Conservation (phyloP, 2,888 invertebrate genomes). For the Gonocerus acuteangulatus region DNA sequence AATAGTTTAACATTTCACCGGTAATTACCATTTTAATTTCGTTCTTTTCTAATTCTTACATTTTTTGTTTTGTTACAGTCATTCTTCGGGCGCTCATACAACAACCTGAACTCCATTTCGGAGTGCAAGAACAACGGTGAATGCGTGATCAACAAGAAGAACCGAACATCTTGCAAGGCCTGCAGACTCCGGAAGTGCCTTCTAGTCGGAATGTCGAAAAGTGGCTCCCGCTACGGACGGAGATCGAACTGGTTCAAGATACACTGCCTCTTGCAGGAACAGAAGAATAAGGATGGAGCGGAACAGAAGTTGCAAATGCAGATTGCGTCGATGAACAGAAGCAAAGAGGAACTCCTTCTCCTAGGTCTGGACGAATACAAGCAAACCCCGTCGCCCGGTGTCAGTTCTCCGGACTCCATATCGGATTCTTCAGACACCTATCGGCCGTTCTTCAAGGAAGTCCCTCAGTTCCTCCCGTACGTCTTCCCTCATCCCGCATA, state of each 20-base stretch:
- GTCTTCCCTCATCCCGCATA: constrained; percentile 17
- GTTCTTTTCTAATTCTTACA: too few relatives aligned
- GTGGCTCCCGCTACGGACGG: constrained; percentile 79
- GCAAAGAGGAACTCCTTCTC: constrained; percentile 34
- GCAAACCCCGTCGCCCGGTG: constrained; percentile 54
- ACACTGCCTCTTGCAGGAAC: constrained; percentile 76
- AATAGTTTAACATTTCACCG: too few relatives aligned
- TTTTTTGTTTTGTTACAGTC: constrained; percentile 53
- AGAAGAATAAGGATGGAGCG: constrained; percentile 37
- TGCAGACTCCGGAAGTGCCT: constrained; percentile 80
- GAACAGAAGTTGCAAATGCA: constrained; percentile 31
- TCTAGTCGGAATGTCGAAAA: constrained; percentile 84
- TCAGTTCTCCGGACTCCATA: constrained; percentile 63
- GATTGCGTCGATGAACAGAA: constrained; percentile 32
- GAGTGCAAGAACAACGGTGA: constrained; percentile 88
- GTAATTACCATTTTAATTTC: too few relatives aligned
- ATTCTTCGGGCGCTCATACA: constrained; percentile 86
- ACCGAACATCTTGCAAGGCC: constrained; percentile 84
- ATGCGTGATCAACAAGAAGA: constrained; percentile 87
- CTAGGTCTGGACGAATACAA: constrained; percentile 35
- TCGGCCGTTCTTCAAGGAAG: constrained; percentile 24
- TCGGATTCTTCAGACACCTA: constrained; percentile 70
- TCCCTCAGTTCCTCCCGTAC: constrained; percentile 21
- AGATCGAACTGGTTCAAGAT: constrained; percentile 92
- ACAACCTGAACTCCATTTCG: constrained; percentile 77